Base-by-base conservation (phyloP, 2,888 invertebrate genomes). In the Synanthedon tipuliformis region DNA sequence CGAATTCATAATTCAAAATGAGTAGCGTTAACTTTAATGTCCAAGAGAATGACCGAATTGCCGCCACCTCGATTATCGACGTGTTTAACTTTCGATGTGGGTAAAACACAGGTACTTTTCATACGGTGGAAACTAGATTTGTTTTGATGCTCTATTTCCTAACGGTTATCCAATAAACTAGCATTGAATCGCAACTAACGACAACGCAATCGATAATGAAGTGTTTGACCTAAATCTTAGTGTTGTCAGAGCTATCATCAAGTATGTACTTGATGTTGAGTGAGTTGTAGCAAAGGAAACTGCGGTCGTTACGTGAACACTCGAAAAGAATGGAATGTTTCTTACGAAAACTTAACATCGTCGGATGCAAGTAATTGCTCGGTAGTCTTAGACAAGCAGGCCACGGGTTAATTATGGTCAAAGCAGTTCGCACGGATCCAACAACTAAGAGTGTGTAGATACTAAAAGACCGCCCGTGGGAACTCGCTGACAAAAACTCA, bases 341-440 rank as follows among this genome's bases (percentile, higher is more conserved):
- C 75, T 81, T 79, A 75, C 80, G 73, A 79, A 75, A 81, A 70
- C 66, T 68, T 75, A 78, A 67, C 78, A 77, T 80, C 78, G 77
- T 80, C 78, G 78, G 74, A 77, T 76, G 71, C 74, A 61, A 70
- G 68, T 75, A 78, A 78, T 75, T 72, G 66, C 65, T 68, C 66
- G 66, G 62, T 49, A 50, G 54, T 49, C 11, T 68, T 65, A 58
- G 52, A 65, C 68, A 64, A 69, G 63, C 66, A 63, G 68, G 61
- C 65, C 59, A 59, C 60, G 62, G 70, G 64, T 70, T 65, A 68
- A 67, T 63, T 64, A 62, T 61, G 71, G 65, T 61, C 63, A 64
- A 66, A 71, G 66, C 69, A 66, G 68, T 80, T 81, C 81, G 78
- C 79, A 79, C 75, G 74, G 67, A 73, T 65, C 66, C 64, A 52